phyloP scores from a whole-genome alignment of 2,113 vertebrate genomes.

The Empidonax traillii region DNA sequence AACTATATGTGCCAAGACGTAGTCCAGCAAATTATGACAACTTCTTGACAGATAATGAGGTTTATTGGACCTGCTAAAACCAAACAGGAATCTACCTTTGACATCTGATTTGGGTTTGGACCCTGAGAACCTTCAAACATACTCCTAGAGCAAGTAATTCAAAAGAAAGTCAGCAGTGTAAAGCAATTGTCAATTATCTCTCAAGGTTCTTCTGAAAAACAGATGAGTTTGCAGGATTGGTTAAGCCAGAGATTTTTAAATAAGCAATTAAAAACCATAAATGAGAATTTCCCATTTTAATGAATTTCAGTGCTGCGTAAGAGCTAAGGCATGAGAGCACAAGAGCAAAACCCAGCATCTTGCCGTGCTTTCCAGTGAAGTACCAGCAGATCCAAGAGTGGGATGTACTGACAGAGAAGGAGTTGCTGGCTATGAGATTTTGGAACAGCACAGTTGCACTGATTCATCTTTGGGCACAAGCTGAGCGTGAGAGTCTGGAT shows the following conservation, averaged over 20 bases:
- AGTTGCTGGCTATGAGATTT: background rate
- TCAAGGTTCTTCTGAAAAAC: background rate
- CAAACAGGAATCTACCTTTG: background rate
- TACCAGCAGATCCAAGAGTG: background rate
- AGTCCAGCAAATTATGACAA: background rate
- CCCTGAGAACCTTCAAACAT: background rate
- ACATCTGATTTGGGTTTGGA: background rate
- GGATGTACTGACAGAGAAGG: accelerated
- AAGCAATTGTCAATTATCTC: background rate
- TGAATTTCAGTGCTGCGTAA: background rate
- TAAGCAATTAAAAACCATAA: background rate
- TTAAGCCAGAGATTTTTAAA: background rate
- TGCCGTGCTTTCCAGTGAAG: accelerated
- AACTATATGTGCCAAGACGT: background rate
- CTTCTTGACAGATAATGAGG: background rate
- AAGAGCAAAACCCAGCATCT: background rate
- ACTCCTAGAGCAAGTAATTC: background rate
- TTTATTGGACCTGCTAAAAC: background rate
- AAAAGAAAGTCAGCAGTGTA: background rate
- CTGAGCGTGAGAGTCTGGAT: background rate
- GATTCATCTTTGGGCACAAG: background rate
- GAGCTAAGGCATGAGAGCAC: background rate
- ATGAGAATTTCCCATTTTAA: background rate
- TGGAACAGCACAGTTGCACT: background rate
- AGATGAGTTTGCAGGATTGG: background rate